Percentiles rank a stretch among this genome's conserved stretches.
Evolutionary conservation across 2,888 invertebrate species (phyloP).

Genomic region (Andrena bicolor): DNA sequence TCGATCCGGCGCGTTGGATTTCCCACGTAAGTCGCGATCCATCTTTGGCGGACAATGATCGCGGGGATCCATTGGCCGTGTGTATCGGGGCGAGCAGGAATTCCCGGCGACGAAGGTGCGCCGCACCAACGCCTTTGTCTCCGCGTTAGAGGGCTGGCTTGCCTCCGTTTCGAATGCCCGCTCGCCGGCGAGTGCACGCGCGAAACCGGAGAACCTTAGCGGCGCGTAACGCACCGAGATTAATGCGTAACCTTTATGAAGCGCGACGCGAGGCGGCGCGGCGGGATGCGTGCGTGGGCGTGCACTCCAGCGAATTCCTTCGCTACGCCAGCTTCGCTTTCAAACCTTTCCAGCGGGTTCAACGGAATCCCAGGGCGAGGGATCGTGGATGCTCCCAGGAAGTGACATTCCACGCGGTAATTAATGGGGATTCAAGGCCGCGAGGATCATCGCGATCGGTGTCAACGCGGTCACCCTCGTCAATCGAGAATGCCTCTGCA

Average conservation of each 20-base stretch:
- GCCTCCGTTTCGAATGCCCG: slow-evolving; percentile 70
- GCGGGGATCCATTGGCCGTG: slow-evolving; percentile 43
- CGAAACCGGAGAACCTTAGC: slow-evolving; percentile 67
- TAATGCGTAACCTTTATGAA: slow-evolving; percentile 76
- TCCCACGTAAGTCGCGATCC: slow-evolving; percentile 52
- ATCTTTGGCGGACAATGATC: slow-evolving; percentile 59
- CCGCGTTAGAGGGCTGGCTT: slow-evolving; percentile 53
- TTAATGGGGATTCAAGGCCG: slow-evolving; percentile 45
- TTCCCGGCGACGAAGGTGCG: slow-evolving; percentile 79
- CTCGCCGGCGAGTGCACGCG: slow-evolving; percentile 42
- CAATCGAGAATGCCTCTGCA: background rate
- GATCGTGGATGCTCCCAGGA: background rate
- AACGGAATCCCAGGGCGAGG: slow-evolving; percentile 1
- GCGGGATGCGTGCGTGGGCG: slow-evolving; percentile 61
- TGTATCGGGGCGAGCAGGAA: slow-evolving; percentile 58
- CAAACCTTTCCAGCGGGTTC: slow-evolving; percentile 23
- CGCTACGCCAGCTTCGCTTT: background rate
- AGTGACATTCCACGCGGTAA: background rate
- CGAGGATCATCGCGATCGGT: slow-evolving; percentile 19
- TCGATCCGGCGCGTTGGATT: slow-evolving; percentile 35
- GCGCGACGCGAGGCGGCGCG: slow-evolving; percentile 54
- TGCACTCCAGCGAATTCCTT: slow-evolving; percentile 41
- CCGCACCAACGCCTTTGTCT: slow-evolving; percentile 79
- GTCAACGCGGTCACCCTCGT: slow-evolving; percentile 55
- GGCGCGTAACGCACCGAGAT: slow-evolving; percentile 74